phyloP scores from a whole-genome alignment of 1,140 invertebrate genomes.

The Bombus sibiricus region DNA sequence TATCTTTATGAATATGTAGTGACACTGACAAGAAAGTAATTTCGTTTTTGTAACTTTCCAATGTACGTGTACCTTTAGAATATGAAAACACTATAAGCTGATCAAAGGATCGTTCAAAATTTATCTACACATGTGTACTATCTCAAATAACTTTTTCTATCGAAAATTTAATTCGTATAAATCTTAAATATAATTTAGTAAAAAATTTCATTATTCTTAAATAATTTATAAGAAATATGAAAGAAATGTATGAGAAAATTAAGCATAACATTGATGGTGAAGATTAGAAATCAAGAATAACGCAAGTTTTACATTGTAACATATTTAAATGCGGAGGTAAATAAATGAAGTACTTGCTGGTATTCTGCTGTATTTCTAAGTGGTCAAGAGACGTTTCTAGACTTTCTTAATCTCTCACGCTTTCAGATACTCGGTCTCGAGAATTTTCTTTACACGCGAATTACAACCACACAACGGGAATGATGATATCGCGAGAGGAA shows the following conservation, averaged over 20 bases:
- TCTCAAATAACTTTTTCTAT: neutral
- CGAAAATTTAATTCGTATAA: too few relatives aligned
- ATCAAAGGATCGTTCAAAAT: neutral
- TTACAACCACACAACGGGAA: conserved; percentile 14
- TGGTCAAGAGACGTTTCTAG: neutral
- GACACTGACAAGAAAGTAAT: neutral
- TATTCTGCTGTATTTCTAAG: neutral
- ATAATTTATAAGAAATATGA: neutral
- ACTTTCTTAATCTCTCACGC: conserved; percentile 24
- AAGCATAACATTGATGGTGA: neutral
- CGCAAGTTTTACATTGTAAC: fast-evolving
- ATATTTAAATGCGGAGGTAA: neutral
- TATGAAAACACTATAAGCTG: neutral
- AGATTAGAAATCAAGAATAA: neutral
- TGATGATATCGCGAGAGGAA: conserved; percentile 26
- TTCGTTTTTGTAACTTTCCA: neutral
- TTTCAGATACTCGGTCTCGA: neutral
- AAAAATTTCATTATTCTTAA: too few relatives aligned
- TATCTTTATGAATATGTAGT: neutral
- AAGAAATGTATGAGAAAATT: too few relatives aligned
- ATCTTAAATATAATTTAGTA: too few relatives aligned
- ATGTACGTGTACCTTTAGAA: too few relatives aligned
- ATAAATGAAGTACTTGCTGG: neutral
- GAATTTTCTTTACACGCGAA: conserved; percentile 19
- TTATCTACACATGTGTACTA: neutral